Evolutionary conservation across 37 sponge, comb jelly and placozoan species (phyloP), one percentile per base, ranked within the genome.

Genomic region (Beroe forskalii): DNA sequence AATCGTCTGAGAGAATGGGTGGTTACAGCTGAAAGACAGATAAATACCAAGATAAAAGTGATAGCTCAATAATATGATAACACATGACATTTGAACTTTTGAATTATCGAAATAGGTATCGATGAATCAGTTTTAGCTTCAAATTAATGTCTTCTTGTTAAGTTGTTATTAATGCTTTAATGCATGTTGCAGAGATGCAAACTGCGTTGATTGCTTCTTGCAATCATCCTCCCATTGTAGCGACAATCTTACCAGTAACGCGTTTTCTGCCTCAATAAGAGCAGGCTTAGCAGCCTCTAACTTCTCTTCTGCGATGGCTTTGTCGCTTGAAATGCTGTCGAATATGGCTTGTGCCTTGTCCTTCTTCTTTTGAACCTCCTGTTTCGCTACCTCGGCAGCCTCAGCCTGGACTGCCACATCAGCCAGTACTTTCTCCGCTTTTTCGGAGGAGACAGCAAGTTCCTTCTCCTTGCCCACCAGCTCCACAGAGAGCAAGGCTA

Each of bases 291-390:
- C 99, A 48, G 92, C 94, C 63, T 92, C 95, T 41, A 98, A 92
- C 92, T 95, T 96, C 25, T 92, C 91, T 66, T 94, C 93, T 19
- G 99, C 97, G 0, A 94, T 89, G 4, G 89, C 91, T 75, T 96
- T 98, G 86, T 98, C 97, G 4, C 94, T 94, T 32, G 94, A 92
- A 61, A 98, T 98, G 61, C 93, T 93, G 64, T 98, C 99, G 40
- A 96, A 96, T 33, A 98, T 92, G 32, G 96, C 95, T 64, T 98
- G 99, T 39, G 99, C 99, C 60, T 94, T 98, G 93, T 98, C 99
- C 60, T 98, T 98, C 42, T 96, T 97, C 67, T 93, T 94, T 91
- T 96, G 99, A 1, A 98, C 99, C 17, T 92, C 92, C 33, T 95
- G 93, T 75, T 98, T 98, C 28, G 96, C 97, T 72, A 95, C 93